phyloP scores from a whole-genome alignment of 2,113 vertebrate species.

The Scomber colias region DNA sequence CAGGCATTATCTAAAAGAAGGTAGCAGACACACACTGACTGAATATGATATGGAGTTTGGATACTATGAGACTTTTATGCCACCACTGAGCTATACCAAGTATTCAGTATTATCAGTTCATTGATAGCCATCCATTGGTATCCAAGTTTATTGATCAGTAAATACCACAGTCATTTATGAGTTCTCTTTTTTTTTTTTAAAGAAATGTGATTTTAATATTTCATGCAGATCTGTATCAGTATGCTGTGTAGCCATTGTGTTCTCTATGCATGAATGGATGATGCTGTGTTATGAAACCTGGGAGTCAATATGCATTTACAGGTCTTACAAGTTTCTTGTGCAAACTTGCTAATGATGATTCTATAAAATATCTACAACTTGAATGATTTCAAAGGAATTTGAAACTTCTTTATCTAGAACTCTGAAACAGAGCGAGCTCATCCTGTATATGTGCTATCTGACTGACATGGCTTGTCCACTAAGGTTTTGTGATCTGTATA shows the following conservation, averaged over 20 bases:
- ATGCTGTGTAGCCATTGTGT: conserved; percentile 73
- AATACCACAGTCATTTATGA: conserved; percentile 4
- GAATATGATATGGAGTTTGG: not conserved
- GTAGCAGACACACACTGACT: conserved; percentile 2
- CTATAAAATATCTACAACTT: conserved; percentile 9
- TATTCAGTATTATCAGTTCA: not conserved
- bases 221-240: conserved; percentile 56
- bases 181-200: conserved; percentile 26
- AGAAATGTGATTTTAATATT: conserved; percentile 61
- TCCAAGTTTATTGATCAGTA: conserved; percentile 9
- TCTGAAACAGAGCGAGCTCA: conserved; percentile 55
- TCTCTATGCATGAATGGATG: conserved; percentile 80
- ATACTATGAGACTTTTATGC: not conserved
- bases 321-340: conserved; percentile 62
- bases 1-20: not conserved
- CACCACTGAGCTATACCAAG: not conserved
- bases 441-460: conserved; percentile 32
- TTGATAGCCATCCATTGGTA: not conserved
- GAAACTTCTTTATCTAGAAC: conserved; percentile 41
- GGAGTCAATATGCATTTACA: conserved; percentile 75
- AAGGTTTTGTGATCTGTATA: conserved; percentile 56
- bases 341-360: conserved; percentile 43
- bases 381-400: conserved; percentile 63
- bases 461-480: conserved; percentile 45
- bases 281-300: conserved; percentile 67